Evolutionary conservation across 2,888 invertebrate genomes (phyloP), one percentile per base, ranked within the genome.

Genomic region (Acholoe squamosa): DNA sequence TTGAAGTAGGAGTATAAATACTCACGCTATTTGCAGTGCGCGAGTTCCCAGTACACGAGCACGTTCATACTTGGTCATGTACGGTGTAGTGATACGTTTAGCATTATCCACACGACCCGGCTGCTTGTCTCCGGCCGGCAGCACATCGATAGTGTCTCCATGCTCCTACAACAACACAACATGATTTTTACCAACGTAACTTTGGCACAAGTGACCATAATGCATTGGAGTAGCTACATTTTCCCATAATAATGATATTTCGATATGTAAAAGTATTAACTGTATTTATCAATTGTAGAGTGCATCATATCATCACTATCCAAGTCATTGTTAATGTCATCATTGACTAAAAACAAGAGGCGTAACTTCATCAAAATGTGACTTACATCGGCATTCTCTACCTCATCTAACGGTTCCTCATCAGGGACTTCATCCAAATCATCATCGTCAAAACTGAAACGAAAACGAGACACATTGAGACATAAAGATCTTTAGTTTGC

Each of bases 31-130:
- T 96, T 99, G 99, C 61, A 99, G 96, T 0, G 99, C 99, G 95
- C 99, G 96, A 0, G 99, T 99, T 0, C 99, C 99, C 93, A 99
- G 96, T 0, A 99, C 98, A 93, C 98, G 96, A 0, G 99, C 99
- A 93, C 98, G 96, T 96, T 99, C 98, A 96, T 99, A 98, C 97
- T 99, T 99, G 0, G 99, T 99, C 99, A 99, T 99, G 94, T 99
- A 99, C 94, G 98, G 97, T 0, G 99, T 99, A 0, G 99, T 99
- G 86, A 99, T 99, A 33, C 99, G 97, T 95, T 98, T 99, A 0
- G 94, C 92, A 56, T 95, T 94, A 31, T 96, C 95, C 31, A 95
- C 95, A 95, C 97, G 97, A 0, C 98, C 98, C 0, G 98, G 96
- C 89, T 98, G 97, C 95, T 98, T 98, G 98, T 98, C 94, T 98